Conservation (phyloP, 2,888 invertebrate species). For the Limnephilus rhombicus region DNA sequence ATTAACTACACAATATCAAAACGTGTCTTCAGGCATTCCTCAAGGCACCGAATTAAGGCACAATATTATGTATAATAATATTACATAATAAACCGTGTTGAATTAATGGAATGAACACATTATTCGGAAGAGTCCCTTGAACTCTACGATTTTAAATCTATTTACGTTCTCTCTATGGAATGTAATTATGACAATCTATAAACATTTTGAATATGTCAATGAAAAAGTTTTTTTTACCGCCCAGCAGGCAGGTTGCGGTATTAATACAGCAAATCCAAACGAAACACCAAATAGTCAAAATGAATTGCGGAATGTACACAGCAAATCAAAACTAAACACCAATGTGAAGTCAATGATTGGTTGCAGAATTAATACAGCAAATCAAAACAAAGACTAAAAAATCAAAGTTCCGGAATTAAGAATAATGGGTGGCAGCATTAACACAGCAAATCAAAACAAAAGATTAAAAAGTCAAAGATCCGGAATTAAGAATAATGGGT, state of each 20-base stretch:
- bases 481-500: neutral
- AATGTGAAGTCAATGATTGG: too few species aligned
- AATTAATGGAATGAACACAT: neutral
- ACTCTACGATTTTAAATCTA: neutral
- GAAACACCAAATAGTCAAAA: neutral
- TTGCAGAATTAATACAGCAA: too few species aligned
- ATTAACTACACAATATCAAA: neutral
- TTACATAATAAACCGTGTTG: neutral
- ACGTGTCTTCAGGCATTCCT: neutral
- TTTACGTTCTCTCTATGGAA: neutral
- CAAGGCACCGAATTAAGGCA: constrained; percentile 1
- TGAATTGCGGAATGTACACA: neutral
- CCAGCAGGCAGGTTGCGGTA: neutral
- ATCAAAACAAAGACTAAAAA: too few species aligned
- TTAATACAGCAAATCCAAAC: neutral
- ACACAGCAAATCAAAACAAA: too few species aligned
- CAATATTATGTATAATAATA: neutral
- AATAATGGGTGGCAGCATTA: too few species aligned
- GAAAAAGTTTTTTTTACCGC: neutral
- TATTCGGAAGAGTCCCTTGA: neutral
- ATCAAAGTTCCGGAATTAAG: too few species aligned
- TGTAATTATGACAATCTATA: neutral
- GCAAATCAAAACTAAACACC: neutral
- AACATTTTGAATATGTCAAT: neutral
- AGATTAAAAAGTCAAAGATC: too few species aligned